A percentile compares a stretch with the other conserved stretches of the same genome.
Conservation (phyloP, 1,140 invertebrate genomes). For the Drosophila kepulauana region DNA sequence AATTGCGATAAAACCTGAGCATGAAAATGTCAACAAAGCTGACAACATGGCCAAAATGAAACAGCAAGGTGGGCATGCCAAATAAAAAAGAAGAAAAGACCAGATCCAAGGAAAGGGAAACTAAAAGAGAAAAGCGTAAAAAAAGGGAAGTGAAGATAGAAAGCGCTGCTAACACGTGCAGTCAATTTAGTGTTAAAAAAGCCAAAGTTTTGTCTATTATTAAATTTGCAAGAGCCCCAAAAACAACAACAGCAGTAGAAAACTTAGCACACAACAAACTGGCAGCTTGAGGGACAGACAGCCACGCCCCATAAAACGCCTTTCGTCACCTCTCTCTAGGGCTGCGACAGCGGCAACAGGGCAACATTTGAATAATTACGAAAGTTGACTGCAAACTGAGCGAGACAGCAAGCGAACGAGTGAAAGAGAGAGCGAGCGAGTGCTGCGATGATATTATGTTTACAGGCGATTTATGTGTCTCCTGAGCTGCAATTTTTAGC, state of each 20-base stretch:
- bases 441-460: constrained; percentile 17
- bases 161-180: constrained; percentile 28
- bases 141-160: background rate
- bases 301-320: constrained; percentile 28
- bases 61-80: constrained; percentile 4
- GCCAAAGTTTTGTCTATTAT: constrained; percentile 69
- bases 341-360: background rate
- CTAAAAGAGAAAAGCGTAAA: background rate
- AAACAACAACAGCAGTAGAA: constrained; percentile 23
- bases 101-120: background rate
- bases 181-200: constrained; percentile 48
- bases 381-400: constrained; percentile 56
- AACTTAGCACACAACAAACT: constrained; percentile 41
- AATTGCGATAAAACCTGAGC: constrained; percentile 44
- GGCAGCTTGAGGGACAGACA: constrained; percentile 47
- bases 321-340: constrained; percentile 61
- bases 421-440: background rate
- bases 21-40: constrained; percentile 49
- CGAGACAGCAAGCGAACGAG: background rate
- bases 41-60: constrained; percentile 21
- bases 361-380: constrained; percentile 77
- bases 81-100: no score
- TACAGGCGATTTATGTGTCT: constrained; percentile 68
- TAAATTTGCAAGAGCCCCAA: constrained; percentile 62
- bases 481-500: constrained; percentile 48